Conservation (phyloP, 2,888 invertebrate genomes). For the Idaea straminata region DNA sequence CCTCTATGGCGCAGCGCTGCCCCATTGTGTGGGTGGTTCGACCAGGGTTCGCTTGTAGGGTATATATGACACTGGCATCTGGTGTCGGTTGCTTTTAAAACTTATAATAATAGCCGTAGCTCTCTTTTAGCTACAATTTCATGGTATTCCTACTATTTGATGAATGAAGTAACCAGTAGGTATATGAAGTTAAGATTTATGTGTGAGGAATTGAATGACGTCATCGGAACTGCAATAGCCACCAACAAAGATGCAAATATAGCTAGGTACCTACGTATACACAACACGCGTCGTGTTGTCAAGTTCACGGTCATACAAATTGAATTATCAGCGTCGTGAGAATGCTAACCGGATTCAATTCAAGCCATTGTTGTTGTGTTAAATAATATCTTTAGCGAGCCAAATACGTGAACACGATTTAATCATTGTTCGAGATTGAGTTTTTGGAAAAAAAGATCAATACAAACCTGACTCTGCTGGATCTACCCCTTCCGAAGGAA, state of each 20-base stretch:
- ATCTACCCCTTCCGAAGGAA: too few relatives aligned
- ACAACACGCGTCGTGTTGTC: slow-evolving; percentile 14
- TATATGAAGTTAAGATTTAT: not conserved
- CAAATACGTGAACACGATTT: not conserved
- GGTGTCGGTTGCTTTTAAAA: too few relatives aligned
- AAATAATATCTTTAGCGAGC: not conserved
- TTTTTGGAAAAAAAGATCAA: not conserved
- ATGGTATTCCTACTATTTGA: too few relatives aligned
- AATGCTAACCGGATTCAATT: slow-evolving; percentile 14
- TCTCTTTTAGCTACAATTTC: too few relatives aligned
- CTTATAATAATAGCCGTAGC: too few relatives aligned
- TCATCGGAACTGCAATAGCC: not conserved
- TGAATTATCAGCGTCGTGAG: slow-evolving; percentile 32
- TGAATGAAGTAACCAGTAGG: too few relatives aligned
- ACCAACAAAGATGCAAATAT: not conserved
- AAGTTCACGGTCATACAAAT: slow-evolving; percentile 41
- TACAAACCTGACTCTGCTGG: not conserved
- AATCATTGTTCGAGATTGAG: not conserved
- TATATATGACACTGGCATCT: too few relatives aligned
- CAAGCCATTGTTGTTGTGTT: slow-evolving; percentile 9
- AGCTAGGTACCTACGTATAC: not conserved
- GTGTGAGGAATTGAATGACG: not conserved
- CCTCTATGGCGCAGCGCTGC: too few relatives aligned
- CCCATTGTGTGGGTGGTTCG: not conserved
- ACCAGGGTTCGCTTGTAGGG: too few relatives aligned